phyloP scores from a whole-genome alignment of 2,888 invertebrate species.

The Eupsilia transversa region DNA sequence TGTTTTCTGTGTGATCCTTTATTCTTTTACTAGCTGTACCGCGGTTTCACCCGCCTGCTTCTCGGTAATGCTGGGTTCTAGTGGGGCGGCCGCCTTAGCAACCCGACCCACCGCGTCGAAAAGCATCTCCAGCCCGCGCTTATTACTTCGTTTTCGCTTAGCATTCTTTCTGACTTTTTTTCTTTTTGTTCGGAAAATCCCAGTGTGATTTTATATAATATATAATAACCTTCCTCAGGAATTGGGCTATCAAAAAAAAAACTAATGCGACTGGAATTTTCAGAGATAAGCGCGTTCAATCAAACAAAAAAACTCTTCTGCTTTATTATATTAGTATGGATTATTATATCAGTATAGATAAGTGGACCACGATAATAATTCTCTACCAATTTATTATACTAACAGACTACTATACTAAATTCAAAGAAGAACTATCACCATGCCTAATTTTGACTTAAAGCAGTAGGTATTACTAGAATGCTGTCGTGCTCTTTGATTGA shows the following conservation, averaged over 20 bases:
- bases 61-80: too few relatives aligned
- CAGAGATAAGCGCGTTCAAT: background rate
- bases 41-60: too few relatives aligned
- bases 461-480: too few relatives aligned
- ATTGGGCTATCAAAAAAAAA: background rate
- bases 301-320: too few relatives aligned
- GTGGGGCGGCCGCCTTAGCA: background rate
- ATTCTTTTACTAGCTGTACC: conserved; percentile 5
- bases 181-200: too few relatives aligned
- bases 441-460: background rate
- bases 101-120: background rate
- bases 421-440: background rate
- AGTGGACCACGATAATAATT: background rate
- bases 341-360: background rate
- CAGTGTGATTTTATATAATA: too few relatives aligned
- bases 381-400: conserved; percentile 1
- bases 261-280: background rate
- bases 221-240: too few relatives aligned
- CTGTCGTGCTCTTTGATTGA: background rate
- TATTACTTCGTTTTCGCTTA: background rate
- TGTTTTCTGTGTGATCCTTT: conserved; percentile 23
- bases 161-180: background rate
- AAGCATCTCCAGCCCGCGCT: background rate
- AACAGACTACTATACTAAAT: too few relatives aligned
- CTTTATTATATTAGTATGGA: too few relatives aligned